A percentile compares a stretch with the other conserved stretches of the same genome.
These are phyloP conservation scores for Pteropus alecto DNA, from an alignment of 2,113 vertebrate species.

Conservation along the genomic window DNA sequence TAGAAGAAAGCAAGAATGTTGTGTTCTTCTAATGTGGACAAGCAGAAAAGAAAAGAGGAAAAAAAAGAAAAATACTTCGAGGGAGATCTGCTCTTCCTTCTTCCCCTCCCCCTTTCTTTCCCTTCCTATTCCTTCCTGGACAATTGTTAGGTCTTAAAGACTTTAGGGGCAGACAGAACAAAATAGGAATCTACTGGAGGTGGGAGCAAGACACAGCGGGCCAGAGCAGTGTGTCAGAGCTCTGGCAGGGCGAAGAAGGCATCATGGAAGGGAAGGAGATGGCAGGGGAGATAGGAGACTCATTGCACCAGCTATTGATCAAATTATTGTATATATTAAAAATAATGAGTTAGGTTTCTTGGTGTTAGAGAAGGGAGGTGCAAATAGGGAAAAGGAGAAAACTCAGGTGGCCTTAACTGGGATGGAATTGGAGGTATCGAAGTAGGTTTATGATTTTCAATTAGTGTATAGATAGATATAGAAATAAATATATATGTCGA, in stretches of 20 bases:
- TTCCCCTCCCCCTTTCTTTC: not conserved
- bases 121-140: not conserved
- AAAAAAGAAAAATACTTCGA: not conserved
- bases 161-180: not conserved
- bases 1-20: too few species aligned
- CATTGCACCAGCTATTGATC: not conserved
- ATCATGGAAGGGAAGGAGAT: not conserved
- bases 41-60: not conserved
- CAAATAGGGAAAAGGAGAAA: not conserved
- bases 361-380: not conserved
- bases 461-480: not conserved
- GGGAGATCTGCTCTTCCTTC: not conserved
- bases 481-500: not conserved
- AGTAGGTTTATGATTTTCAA: not conserved
- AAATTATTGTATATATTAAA: not conserved
- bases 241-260: not conserved
- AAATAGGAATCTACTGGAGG: not conserved
- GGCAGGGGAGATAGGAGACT: not conserved
- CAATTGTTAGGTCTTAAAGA: not conserved
- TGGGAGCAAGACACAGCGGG: not conserved
- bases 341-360: not conserved
- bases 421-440: not conserved
- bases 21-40: too few species aligned
- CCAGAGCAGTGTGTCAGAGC: not conserved
- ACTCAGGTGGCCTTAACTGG: not conserved